These are phyloP conservation scores for Pristionchus maxplancki DNA, from an alignment of 2,888 invertebrate genomes.

Conservation along the genomic window DNA sequence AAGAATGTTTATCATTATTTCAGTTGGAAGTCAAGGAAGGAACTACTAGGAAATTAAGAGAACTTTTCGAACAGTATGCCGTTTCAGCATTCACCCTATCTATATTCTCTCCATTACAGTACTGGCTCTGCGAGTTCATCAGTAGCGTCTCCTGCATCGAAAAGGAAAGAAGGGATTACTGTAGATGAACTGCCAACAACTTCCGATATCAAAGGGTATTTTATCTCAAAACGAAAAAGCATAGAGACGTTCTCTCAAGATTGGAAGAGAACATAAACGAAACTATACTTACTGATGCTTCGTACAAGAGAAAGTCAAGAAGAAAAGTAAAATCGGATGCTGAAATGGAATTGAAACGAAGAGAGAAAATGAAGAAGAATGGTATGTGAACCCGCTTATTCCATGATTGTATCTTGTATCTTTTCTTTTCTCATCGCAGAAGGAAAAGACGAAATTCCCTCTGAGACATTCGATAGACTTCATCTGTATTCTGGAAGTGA, in stretches of 20 bases:
- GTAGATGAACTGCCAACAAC: not conserved
- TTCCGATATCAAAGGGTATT: not conserved
- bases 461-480: not conserved
- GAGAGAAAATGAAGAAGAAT: not conserved
- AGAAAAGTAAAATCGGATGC: not conserved
- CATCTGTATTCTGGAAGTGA: not conserved
- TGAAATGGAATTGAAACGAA: not conserved
- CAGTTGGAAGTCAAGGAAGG: conserved; percentile 16
- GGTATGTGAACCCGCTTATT: not conserved
- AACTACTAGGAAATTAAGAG: not conserved
- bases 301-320: not conserved
- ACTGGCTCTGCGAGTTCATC: not conserved
- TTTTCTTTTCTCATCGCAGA: too few species aligned
- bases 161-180: conserved; percentile 4
- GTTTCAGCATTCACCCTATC: too few species aligned
- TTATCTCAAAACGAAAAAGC: not conserved
- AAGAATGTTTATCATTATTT: not conserved
- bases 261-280: not conserved
- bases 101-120: not conserved
- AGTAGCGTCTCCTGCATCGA: not conserved
- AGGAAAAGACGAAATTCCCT: not conserved
- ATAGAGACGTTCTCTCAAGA: not conserved
- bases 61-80: not conserved
- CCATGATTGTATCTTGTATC: not conserved
- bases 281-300: not conserved